A percentile compares a stretch with the other conserved stretches of the same genome.
Evolutionary conservation across 2,113 vertebrate species (phyloP).

Genomic region (Tautogolabrus adspersus): DNA sequence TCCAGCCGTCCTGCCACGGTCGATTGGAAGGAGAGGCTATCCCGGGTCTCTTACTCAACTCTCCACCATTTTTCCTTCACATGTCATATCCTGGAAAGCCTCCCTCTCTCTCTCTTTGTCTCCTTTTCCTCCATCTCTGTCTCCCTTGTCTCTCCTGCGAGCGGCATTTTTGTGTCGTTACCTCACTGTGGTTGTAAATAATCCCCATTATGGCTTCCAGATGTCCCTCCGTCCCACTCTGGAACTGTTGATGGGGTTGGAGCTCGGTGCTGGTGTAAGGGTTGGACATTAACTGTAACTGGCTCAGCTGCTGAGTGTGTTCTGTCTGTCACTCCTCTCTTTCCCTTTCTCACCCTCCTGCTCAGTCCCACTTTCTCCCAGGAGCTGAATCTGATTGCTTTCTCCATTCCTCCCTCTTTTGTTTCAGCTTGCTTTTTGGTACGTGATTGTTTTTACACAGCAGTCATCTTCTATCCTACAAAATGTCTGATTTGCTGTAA

Average conservation of each 20-base stretch:
- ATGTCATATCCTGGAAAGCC: slow-evolving; percentile 30
- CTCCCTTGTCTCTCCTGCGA: slow-evolving; percentile 62
- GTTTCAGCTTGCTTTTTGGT: neutral
- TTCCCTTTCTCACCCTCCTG: neutral
- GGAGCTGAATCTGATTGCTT: slow-evolving; percentile 7
- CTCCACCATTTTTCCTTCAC: slow-evolving; percentile 12
- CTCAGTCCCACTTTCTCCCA: slow-evolving; percentile 5
- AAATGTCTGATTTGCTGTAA: neutral
- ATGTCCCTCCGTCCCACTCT: slow-evolving; percentile 77
- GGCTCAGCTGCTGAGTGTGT: slow-evolving; percentile 47
- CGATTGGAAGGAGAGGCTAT: slow-evolving; percentile 53
- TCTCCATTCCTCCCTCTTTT: neutral
- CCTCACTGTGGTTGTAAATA: slow-evolving; percentile 83
- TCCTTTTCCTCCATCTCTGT: slow-evolving; percentile 1
- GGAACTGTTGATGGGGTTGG: slow-evolving; percentile 52
- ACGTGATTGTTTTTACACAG: neutral
- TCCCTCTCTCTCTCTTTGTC: slow-evolving; percentile 24
- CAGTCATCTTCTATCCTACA: neutral
- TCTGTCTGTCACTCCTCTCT: slow-evolving; percentile 3
- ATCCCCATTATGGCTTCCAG: slow-evolving; percentile 84
- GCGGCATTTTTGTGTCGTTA: slow-evolving; percentile 83
- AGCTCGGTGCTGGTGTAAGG: slow-evolving; percentile 51
- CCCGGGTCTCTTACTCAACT: slow-evolving; percentile 41
- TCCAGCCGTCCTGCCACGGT: neutral
- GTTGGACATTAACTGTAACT: slow-evolving; percentile 71